phyloP scores from a whole-genome alignment of 2,797 vertebrate genomes.

The Rhinogobio ventralis region DNA sequence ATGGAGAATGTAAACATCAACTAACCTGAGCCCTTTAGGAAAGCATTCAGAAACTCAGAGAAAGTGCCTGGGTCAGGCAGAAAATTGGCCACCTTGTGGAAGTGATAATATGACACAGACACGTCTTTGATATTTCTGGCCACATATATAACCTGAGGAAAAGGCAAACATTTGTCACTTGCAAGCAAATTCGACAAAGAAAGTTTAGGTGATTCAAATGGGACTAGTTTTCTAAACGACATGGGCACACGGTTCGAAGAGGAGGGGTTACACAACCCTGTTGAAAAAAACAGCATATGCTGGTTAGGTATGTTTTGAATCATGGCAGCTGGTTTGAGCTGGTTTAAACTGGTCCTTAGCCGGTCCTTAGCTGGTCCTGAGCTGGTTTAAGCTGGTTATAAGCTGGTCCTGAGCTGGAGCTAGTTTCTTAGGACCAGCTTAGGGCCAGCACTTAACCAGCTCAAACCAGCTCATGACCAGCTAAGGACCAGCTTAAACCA shows the following conservation, averaged over 20 bases:
- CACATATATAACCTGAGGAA: slow-evolving; percentile 84
- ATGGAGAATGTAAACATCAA: not conserved
- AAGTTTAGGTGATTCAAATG: not conserved
- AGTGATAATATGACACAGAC: slow-evolving; percentile 85
- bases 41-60: slow-evolving; percentile 77
- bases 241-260: too few relatives aligned
- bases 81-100: slow-evolving; percentile 86
- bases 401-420: too few relatives aligned
- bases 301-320: too few relatives aligned
- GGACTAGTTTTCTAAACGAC: not conserved
- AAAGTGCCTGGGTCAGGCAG: slow-evolving; percentile 79
- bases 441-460: too few relatives aligned
- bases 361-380: too few relatives aligned
- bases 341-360: too few relatives aligned
- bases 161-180: not conserved
- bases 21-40: slow-evolving; percentile 82
- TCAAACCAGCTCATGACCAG: too few relatives aligned
- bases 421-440: too few relatives aligned
- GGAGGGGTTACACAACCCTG: not conserved
- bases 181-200: not conserved
- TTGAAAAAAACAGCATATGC: too few relatives aligned
- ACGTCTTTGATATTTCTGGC: slow-evolving; percentile 90
- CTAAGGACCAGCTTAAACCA: too few relatives aligned
- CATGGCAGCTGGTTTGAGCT: too few relatives aligned
- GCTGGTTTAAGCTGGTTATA: too few relatives aligned